A percentile compares a stretch with the other conserved stretches of the same genome.
Evolutionary conservation across 2,113 vertebrate genomes (phyloP).

Genomic region (Cnemophilus loriae): DNA sequence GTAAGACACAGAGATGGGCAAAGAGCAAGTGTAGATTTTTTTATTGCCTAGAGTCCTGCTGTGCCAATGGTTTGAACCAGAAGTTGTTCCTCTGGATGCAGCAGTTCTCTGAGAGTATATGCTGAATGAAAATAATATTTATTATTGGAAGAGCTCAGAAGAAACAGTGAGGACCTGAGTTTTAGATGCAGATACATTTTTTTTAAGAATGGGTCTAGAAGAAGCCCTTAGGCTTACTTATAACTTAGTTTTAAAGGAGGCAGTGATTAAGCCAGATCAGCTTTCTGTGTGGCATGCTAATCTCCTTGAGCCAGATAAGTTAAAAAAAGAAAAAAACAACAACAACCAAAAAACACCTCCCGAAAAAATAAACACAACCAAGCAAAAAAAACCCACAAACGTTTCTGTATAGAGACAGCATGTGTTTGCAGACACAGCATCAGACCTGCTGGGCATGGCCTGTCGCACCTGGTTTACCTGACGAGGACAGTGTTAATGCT

Average conservation of each 20-base stretch:
- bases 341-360: no score
- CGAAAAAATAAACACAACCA: neutral
- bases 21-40: neutral
- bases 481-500: neutral
- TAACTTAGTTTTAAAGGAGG: neutral
- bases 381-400: neutral
- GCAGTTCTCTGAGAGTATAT: neutral
- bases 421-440: neutral
- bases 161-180: neutral
- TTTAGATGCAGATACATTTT: neutral
- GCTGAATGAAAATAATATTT: neutral
- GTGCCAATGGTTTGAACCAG: neutral
- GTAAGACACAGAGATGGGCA: neutral
- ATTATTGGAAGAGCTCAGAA: neutral
- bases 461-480: neutral
- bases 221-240: neutral
- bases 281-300: neutral
- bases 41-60: neutral
- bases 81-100: neutral
- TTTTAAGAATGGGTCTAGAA: neutral
- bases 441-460: neutral
- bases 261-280: neutral
- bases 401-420: neutral
- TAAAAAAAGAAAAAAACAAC: neutral
- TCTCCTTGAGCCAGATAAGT: neutral